These are phyloP conservation scores for Microchrysa polita DNA, from an alignment of 2,888 invertebrate species.

Conservation along the genomic window DNA sequence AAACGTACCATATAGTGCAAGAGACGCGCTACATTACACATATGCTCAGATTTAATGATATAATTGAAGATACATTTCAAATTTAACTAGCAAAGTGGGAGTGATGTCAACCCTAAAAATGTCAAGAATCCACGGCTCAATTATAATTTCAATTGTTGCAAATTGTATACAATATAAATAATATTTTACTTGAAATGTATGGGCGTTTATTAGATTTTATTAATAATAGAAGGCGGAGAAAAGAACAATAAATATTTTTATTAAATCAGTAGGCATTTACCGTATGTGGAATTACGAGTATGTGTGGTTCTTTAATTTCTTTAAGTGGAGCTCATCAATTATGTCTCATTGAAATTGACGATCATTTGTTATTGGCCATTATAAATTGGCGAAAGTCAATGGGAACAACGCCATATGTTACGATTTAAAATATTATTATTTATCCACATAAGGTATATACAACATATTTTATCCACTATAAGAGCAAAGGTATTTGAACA, in stretches of 20 bases:
- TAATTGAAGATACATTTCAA: conserved; percentile 1
- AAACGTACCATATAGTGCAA: neutral
- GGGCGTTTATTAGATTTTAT: neutral
- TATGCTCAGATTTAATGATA: neutral
- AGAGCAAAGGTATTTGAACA: too few relatives aligned
- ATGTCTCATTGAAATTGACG: neutral
- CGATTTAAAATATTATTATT: too few relatives aligned
- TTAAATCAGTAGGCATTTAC: neutral
- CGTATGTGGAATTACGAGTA: neutral
- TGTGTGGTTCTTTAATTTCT: neutral
- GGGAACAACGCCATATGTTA: neutral
- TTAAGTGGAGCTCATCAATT: neutral
- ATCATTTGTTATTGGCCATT: neutral
- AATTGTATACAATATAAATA: neutral
- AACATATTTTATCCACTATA: too few relatives aligned
- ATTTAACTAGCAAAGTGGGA: neutral
- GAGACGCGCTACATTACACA: too few relatives aligned
- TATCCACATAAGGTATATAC: too few relatives aligned
- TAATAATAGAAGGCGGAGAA: neutral
- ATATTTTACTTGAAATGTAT: neutral
- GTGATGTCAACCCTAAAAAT: neutral
- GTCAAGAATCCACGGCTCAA: neutral
- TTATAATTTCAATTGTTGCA: neutral
- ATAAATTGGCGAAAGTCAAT: neutral
- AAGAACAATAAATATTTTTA: neutral